Base-by-base conservation (phyloP, 2,797 vertebrate species). In the Myripristis murdjan region DNA sequence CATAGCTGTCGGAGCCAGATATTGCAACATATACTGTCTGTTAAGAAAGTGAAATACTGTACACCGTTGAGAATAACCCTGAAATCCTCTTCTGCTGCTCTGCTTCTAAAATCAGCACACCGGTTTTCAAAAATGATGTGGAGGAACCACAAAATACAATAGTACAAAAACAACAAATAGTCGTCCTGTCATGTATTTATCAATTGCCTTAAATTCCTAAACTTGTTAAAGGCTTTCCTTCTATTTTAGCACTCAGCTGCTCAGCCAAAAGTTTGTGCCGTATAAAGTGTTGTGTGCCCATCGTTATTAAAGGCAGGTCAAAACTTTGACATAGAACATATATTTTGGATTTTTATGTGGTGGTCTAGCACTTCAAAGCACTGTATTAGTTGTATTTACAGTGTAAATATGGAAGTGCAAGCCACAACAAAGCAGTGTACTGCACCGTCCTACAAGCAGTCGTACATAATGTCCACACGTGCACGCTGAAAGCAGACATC, bases 341-440 rank as follows among this genome's bases (percentile, higher is more conserved):
- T 20, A 18, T 26, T n/a, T 14, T 43, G 6, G 11, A 35, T 8
- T 24, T 14, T 48, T 28, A 33, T 41, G 12, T 1, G 28, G 46
- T 11, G 15, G 28, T 44, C 23, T 14, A 31, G 3, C 11, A 35
- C 16, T 33, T 24, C 47, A 15, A 54, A 49, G 11, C 47, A 28
- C 37, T 52, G 11, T 15, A 39, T 12, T 54, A 22, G 57, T 44
- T 52, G 18, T 55, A 59, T 41, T 15, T 51, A 11, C 9, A 64
- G 20, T 12, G 28, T 31, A 51, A 43, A 60, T 53, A 33, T 49
- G 22, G 5, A 56, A 23, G 54, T 33, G 16, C 6, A 47, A 26
- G 33, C 15, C 16, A 62, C 20, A 62, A 31, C 1, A 31, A 31
- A 31, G 28, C 41, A 59, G 15, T 53, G 2, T 35, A 41, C 11